Evolutionary conservation across 2,888 invertebrate species (phyloP).

Genomic region (Diachrysia chrysitis): DNA sequence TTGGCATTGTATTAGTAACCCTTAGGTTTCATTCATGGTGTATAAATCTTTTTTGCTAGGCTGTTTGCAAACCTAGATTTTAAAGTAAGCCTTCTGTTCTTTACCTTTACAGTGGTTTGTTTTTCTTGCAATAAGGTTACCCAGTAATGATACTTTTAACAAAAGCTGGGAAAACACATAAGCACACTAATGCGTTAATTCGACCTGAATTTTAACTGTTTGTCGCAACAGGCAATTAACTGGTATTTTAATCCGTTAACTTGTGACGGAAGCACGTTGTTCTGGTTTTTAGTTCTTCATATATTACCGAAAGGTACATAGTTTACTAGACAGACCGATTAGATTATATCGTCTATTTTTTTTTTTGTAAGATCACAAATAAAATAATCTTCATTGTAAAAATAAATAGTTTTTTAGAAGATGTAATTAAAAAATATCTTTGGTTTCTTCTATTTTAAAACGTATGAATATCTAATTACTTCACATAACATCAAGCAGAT

Average conservation of each 20-base stretch:
- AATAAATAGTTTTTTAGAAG: too few relatives aligned
- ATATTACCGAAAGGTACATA: slow-evolving; percentile 3
- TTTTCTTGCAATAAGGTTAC: slow-evolving; percentile 37
- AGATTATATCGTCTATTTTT: background rate
- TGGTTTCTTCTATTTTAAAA: too few relatives aligned
- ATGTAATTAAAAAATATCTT: too few relatives aligned
- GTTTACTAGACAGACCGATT: background rate
- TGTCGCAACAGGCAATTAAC: slow-evolving; percentile 48
- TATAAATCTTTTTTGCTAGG: too few relatives aligned
- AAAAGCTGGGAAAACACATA: slow-evolving; percentile 46
- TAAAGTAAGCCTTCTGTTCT: background rate
- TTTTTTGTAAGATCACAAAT: too few relatives aligned
- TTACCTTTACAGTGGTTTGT: background rate
- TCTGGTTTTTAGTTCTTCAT: slow-evolving; percentile 5
- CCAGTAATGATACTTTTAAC: slow-evolving; percentile 43
- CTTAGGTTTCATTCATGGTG: too few relatives aligned
- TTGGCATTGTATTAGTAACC: too few relatives aligned
- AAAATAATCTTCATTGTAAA: background rate
- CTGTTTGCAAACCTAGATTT: too few relatives aligned
- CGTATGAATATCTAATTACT: too few relatives aligned
- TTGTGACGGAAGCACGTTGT: slow-evolving; percentile 45
- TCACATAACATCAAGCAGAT: too few relatives aligned
- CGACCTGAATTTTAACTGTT: slow-evolving; percentile 54
- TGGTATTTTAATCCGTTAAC: slow-evolving; percentile 43
- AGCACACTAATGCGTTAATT: slow-evolving; percentile 39